Evolutionary conservation across 2,113 vertebrate genomes (phyloP), one percentile per base, ranked within the genome.

Genomic region (Alethe diademata): DNA sequence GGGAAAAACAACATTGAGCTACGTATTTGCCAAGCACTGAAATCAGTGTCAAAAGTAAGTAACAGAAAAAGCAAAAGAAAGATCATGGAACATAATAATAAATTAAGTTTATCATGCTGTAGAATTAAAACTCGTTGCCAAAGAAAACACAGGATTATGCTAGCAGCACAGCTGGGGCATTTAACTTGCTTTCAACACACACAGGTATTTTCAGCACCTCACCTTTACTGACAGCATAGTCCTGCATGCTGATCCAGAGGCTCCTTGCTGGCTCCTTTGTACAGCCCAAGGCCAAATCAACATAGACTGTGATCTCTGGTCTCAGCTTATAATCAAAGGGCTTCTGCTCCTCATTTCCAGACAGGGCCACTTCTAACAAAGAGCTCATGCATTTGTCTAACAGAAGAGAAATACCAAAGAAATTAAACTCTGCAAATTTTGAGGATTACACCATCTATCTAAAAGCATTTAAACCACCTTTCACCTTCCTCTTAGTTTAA

Each of bases 221-320:
- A 99, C 99, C 99, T 99, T 99, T 99, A 97, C 99, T 99, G 65
- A 99, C 83, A 86, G 99, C 99, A 61, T 99, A 99, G 96, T 99
- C 99, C 87, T 99, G 99, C 99, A 99, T 99, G 95, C 98, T 99
- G 97, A 99, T 98, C 99, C 99, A 99, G 53, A 99, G 98, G 93
- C 98, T 99, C 93, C 98, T 98, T 45, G 99, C 98, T 29, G 99
- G 99, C 89, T 99, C 99, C 97, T 99, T 99, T 35, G 98, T 98
- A 74, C 99, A 99, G 33, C 99, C 99, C 97, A 99, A 97, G 33
- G 99, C 98, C 97, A 99, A 93, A 86, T 99, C 99, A 82, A 99
- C 98, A 64, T 98, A 97, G 71, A 99, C 95, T 35, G 98, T 97
- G 92, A 99, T 96, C 87, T 99, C 99, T 29, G 99, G 98, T 58